Base-by-base conservation (phyloP, 2,888 invertebrate genomes). In the Plebejus melissa region DNA sequence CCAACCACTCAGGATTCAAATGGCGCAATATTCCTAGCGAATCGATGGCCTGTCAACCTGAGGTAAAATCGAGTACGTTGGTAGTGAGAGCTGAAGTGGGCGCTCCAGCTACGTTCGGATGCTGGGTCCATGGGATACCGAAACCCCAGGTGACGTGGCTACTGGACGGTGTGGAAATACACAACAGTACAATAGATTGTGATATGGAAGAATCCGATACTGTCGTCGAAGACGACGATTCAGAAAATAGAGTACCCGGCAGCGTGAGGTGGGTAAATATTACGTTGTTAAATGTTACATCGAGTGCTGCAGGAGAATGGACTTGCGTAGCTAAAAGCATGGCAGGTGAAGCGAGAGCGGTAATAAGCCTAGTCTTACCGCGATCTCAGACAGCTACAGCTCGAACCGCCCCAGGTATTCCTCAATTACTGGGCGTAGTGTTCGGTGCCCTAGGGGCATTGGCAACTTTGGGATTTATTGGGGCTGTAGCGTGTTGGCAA, bases 251-350 rank as follows among this genome's bases (percentile, higher is more conserved):
- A 85, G 91, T 91, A 74, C 90, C 92, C 46, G 93, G 93, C 77
- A 93, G 92, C 83, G 94, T 94, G 38, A 85, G 93, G 85, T 97
- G 97, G 97, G 96, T 96, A 80, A 97, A 97, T 84, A 94, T 98
- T 75, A 98, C 97, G 72, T 95, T 98, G 76, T 95, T 96, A 82
- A 97, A 98, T 86, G 96, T 97, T 80, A 97, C 96, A 81, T 96
- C 97, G 77, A 94, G 95, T 81, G 97, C 97, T 84, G 97, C 97
- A 9, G 98, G 98, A 9, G 96, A 97, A 82, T 98, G 98, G 91
- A 96, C 97, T 5, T 98, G 98, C 87, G 94, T 96, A 76, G 97
- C 97, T 1, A 95, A 93, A 82, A 97, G 97, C 87, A 86, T 94
- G 9, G 94, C 96, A 57, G 96, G 95, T 41, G 93, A 94, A 79